Percentiles rank a stretch among this genome's conserved stretches.
Evolutionary conservation across 2,797 vertebrate genomes (phyloP).

Genomic region (Pelochelys cantorii): DNA sequence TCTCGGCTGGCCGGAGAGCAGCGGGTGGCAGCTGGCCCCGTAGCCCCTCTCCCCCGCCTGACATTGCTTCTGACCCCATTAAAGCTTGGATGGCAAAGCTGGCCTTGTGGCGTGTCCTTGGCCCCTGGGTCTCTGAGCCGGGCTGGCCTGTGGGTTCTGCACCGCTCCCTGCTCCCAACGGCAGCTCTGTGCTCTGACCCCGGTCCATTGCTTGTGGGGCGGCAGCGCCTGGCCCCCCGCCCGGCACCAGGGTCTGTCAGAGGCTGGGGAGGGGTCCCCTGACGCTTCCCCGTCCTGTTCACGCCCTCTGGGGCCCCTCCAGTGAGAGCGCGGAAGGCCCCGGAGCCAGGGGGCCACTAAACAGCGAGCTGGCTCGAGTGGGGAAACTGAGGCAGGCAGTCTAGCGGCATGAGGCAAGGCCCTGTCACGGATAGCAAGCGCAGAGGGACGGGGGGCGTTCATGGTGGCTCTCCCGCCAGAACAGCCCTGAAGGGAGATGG

Average conservation of each 20-base stretch:
- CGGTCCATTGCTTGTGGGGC: too few species aligned
- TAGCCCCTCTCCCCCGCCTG: neutral
- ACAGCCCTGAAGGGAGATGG: too few species aligned
- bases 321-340: neutral
- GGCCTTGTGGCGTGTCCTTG: neutral
- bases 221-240: too few species aligned
- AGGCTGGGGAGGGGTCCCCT: too few species aligned
- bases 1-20: neutral
- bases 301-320: neutral
- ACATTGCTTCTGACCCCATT: conserved; percentile 6
- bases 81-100: conserved; percentile 36
- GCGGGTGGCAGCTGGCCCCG: neutral
- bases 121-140: neutral
- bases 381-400: neutral
- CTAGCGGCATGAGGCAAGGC: too few species aligned
- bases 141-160: neutral
- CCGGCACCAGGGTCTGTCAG: neutral
- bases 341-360: neutral
- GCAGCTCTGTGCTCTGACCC: neutral
- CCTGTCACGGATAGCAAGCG: too few species aligned
- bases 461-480: too few species aligned
- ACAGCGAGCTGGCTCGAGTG: neutral
- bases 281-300: too few species aligned
- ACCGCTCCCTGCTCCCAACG: neutral
- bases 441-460: too few species aligned